Evolutionary conservation across 2,797 vertebrate species (phyloP).

Genomic region (Macropus fuliginosus): DNA sequence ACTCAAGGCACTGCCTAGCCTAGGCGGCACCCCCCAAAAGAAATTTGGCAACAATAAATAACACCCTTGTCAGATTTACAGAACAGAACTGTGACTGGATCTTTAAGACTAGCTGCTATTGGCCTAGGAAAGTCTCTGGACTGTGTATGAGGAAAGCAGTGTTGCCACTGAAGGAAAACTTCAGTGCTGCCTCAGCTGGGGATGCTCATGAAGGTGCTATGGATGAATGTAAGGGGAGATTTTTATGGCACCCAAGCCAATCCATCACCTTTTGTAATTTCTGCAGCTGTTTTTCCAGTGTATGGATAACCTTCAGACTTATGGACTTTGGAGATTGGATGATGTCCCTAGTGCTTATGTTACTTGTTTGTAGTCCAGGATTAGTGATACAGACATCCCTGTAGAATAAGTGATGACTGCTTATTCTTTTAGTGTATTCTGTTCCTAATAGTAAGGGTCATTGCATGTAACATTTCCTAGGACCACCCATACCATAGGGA

Average conservation of each 20-base stretch:
- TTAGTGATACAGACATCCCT: neutral
- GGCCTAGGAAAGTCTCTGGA: neutral
- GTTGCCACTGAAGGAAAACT: neutral
- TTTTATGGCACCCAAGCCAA: neutral
- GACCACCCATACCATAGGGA: neutral
- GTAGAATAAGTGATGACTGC: neutral
- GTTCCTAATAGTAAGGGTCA: neutral
- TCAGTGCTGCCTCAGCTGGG: neutral
- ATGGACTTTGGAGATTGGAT: neutral
- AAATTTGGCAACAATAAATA: neutral
- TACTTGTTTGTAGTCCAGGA: neutral
- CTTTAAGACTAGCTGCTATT: neutral
- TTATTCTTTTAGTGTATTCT: neutral
- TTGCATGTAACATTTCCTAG: neutral
- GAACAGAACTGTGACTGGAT: neutral
- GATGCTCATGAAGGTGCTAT: neutral
- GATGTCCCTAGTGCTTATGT: neutral
- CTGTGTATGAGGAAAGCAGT: neutral
- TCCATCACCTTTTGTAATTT: neutral
- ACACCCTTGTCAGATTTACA: neutral
- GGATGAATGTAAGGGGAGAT: neutral
- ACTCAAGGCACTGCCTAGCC: neutral
- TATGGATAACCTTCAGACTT: neutral
- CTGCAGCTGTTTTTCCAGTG: neutral
- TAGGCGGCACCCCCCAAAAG: neutral